Evolutionary conservation across 2,888 invertebrate genomes (phyloP).

Genomic region (Eupithecia inturbata): DNA sequence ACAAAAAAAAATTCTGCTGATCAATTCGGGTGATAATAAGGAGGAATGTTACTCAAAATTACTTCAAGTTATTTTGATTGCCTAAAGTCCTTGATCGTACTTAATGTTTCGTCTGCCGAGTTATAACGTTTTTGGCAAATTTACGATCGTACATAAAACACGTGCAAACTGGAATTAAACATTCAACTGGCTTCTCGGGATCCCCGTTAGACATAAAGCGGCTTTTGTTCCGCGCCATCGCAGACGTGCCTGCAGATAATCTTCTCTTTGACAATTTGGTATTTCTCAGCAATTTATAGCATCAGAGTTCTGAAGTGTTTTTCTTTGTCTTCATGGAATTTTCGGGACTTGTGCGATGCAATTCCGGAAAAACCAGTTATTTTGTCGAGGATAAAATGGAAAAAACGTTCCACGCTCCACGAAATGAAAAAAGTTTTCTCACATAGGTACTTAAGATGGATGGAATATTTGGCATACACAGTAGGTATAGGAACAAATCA

Average conservation of each 20-base stretch:
- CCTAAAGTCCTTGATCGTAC: constrained; percentile 4
- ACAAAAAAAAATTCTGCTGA: neutral
- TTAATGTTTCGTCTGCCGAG: constrained; percentile 1
- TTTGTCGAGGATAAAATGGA: neutral
- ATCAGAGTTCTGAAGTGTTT: neutral
- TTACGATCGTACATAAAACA: constrained; percentile 15
- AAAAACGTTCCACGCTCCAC: neutral
- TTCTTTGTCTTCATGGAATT: neutral
- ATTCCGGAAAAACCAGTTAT: neutral
- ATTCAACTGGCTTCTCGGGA: constrained; percentile 8
- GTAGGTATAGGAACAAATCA: neutral
- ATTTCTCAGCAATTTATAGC: neutral
- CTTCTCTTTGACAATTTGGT: neutral
- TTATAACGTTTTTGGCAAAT: constrained; percentile 10
- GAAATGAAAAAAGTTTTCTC: neutral
- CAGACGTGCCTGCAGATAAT: constrained; percentile 4
- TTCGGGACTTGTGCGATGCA: neutral
- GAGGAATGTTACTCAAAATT: neutral
- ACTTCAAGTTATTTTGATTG: neutral
- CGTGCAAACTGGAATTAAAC: constrained; percentile 15
- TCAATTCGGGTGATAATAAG: neutral
- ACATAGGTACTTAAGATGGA: too few relatives aligned
- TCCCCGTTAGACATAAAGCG: constrained; percentile 1
- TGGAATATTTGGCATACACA: too few relatives aligned
- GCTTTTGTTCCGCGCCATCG: constrained; percentile 8